Evolutionary conservation across 2,888 invertebrate species (phyloP).

Genomic region (Eremobia ochroleuca): DNA sequence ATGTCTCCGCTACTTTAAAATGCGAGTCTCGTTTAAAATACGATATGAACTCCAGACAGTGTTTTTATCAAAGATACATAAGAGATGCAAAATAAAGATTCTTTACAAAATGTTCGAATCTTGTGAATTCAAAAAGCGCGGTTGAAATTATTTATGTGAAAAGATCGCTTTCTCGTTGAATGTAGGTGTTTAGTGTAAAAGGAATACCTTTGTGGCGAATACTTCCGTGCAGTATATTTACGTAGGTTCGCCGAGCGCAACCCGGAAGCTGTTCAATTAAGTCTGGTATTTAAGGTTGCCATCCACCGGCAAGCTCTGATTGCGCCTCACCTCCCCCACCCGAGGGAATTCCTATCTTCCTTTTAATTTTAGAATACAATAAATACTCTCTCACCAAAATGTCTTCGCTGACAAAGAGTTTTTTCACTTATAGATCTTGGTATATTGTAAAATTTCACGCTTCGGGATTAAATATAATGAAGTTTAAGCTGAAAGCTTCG

Average conservation of each 20-base stretch:
- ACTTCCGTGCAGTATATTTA: conserved; percentile 87
- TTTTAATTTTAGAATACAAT: conserved; percentile 90
- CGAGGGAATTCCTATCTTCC: conserved; percentile 83
- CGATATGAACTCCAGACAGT: conserved; percentile 72
- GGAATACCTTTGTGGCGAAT: conserved; percentile 84
- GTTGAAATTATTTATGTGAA: conserved; percentile 63
- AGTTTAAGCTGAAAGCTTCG: conserved; percentile 40
- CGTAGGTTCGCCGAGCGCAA: conserved; percentile 82
- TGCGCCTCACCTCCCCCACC: conserved; percentile 81
- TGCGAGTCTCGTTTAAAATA: conserved; percentile 74
- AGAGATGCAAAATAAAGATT: conserved; percentile 69
- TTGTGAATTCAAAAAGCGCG: conserved; percentile 58
- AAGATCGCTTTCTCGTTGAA: conserved; percentile 64
- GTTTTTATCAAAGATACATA: conserved; percentile 72
- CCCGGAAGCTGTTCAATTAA: conserved; percentile 90
- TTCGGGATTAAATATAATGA: conserved; percentile 40
- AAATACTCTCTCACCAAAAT: conserved; percentile 84
- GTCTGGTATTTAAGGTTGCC: conserved; percentile 90
- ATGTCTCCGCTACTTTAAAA: conserved; percentile 74
- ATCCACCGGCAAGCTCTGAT: conserved; percentile 88
- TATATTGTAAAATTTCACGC: conserved; percentile 56
- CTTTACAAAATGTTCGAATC: conserved; percentile 59
- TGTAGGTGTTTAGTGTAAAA: conserved; percentile 80
- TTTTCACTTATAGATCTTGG: conserved; percentile 56
- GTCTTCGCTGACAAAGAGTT: conserved; percentile 76